These are phyloP conservation scores for Artemisiospiza belli DNA, from an alignment of 2,113 vertebrate species.

Conservation along the genomic window DNA sequence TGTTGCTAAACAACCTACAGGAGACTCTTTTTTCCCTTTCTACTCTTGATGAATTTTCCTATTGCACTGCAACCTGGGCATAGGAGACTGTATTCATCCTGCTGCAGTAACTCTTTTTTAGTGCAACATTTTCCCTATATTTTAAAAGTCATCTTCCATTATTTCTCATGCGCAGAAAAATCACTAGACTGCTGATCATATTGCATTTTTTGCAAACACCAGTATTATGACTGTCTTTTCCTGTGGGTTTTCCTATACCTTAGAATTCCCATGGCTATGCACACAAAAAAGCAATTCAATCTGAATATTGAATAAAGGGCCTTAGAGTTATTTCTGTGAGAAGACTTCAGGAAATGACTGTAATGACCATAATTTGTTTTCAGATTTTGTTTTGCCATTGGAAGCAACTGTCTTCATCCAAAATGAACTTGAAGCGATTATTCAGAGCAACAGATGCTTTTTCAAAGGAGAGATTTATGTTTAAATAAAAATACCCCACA, in stretches of 20 bases:
- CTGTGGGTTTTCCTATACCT: neutral
- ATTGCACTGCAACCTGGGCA: neutral
- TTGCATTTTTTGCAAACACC: neutral
- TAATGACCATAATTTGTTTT: neutral
- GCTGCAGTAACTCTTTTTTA: neutral
- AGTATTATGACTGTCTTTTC: neutral
- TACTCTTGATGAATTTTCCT: neutral
- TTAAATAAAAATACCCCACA: neutral
- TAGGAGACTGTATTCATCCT: neutral
- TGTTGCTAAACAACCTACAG: neutral
- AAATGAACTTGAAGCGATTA: slow-evolving; percentile 29
- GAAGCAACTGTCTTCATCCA: neutral
- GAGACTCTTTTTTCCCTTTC: neutral
- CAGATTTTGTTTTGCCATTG: neutral
- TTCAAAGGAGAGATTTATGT: neutral
- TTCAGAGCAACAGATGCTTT: neutral
- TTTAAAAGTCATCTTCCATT: neutral
- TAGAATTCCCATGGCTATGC: neutral
- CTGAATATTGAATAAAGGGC: neutral
- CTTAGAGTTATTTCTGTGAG: neutral
- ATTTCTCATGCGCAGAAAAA: neutral
- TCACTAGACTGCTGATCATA: neutral
- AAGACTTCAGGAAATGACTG: slow-evolving; percentile 18
- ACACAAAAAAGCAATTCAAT: neutral
- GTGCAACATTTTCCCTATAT: neutral